A percentile compares a stretch with the other conserved stretches of the same genome.
Conservation (phyloP, 2,113 vertebrate genomes). For the Ciconia boyciana region DNA sequence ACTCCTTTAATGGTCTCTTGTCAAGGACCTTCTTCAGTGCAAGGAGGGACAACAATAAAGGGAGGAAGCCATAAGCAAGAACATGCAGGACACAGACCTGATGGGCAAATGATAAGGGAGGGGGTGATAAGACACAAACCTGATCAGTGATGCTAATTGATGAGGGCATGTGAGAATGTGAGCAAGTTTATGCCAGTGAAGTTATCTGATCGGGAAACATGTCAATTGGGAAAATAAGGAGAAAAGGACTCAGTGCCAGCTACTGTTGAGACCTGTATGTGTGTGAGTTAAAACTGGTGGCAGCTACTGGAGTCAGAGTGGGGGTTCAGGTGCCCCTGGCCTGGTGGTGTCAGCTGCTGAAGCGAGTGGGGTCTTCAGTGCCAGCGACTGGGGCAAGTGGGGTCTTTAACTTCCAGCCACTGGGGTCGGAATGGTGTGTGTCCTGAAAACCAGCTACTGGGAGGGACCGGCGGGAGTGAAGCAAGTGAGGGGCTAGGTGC, state of each 20-base stretch:
- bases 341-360: neutral
- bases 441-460: neutral
- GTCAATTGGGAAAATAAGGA: neutral
- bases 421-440: neutral
- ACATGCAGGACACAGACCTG: neutral
- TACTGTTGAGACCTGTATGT: neutral
- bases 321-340: no score
- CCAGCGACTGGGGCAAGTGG: neutral
- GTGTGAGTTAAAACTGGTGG: neutral
- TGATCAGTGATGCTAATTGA: neutral
- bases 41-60: neutral
- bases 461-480: neutral
- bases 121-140: neutral
- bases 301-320: neutral
- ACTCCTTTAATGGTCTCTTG: neutral
- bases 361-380: neutral
- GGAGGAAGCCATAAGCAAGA: neutral
- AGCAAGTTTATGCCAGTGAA: neutral
- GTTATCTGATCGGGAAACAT: neutral
- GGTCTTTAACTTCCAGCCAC: neutral
- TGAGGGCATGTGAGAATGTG: neutral
- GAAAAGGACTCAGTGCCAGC: neutral
- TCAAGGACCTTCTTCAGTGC: neutral
- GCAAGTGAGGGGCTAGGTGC: accelerated
- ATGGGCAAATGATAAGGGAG: neutral